Evolutionary conservation across 2,797 vertebrate genomes (phyloP).

Genomic region (Hippopotamyrus pictus): DNA sequence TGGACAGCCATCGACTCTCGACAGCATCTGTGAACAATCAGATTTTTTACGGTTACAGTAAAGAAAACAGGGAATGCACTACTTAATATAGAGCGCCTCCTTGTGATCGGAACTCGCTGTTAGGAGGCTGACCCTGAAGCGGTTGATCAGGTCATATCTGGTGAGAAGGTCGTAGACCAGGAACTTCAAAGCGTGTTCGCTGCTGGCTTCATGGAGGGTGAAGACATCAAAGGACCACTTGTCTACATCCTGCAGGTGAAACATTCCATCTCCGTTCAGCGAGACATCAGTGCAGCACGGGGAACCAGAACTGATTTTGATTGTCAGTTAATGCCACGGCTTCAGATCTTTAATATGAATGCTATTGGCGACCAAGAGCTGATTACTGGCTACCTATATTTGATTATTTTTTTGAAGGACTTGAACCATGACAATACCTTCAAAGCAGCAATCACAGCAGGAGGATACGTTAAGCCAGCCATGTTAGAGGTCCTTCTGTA

Average conservation of each 20-base stretch:
- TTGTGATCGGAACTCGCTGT: background rate
- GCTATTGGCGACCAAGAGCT: background rate
- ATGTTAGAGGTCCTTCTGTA: slow-evolving; percentile 90
- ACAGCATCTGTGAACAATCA: background rate
- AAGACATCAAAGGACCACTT: slow-evolving; percentile 98
- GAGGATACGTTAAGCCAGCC: slow-evolving; percentile 85
- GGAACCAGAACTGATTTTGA: background rate
- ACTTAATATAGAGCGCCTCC: background rate
- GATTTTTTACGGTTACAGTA: background rate
- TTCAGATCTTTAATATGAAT: slow-evolving; percentile 1
- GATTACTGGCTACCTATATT: background rate
- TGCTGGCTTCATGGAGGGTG: slow-evolving; percentile 83
- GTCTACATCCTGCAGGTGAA: slow-evolving; percentile 78
- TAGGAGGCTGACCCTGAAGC: slow-evolving; percentile 83
- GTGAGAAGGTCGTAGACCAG: slow-evolving; percentile 95
- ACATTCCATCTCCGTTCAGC: background rate
- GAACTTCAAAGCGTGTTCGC: slow-evolving; percentile 93
- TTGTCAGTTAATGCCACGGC: background rate
- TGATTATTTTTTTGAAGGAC: background rate
- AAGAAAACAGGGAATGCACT: background rate
- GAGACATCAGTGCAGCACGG: background rate
- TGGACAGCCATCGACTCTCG: background rate
- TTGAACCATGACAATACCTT: slow-evolving; percentile 62
- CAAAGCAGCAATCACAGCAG: slow-evolving; percentile 78
- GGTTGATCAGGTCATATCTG: slow-evolving; percentile 93